Base-by-base conservation (phyloP, 1,140 invertebrate species). In the Harpegnathos saltator region DNA sequence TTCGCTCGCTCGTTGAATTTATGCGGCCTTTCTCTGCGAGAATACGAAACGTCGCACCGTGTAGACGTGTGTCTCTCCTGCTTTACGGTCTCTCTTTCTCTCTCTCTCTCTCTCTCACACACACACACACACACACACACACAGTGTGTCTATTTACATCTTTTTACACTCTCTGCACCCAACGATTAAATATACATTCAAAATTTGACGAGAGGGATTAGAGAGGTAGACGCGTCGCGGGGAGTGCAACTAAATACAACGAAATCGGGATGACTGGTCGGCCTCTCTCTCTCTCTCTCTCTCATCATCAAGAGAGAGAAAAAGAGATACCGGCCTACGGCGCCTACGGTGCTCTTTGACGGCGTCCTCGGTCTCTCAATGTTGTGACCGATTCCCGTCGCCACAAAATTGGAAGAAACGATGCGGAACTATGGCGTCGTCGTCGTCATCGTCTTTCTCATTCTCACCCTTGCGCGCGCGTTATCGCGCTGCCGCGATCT, bases 401-500 rank as follows among this genome's bases (percentile, higher is more conserved):
- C 1, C 15, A n/a, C 54, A 9, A 44, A 44, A 44, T 44, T 44
- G 38, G 11, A 44, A 9, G 38, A 44, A 44, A 44, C 38, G 38
- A 44, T 44, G 38, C 38, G 38, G 38, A 44, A 44, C 38, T 44
- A 44, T 44, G 38, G 38, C 38, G 38, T 44, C 38, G 38, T 11
- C 38, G 38, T 44, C 38, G 38, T 9, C 38, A 9, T 44, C 38
- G 29, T 33, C 29, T 5, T 33, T 5, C 1, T 33, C 29, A 33
- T 33, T 44, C 38, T 44, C 38, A 7, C 11, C 11, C 38, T 44
- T 1, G 38, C 52, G 52, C 11, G 11, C n/a, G 29, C 29, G 24
- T 80, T 80, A 73, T 82, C 69, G 26, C 58, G 22, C 15, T 44
- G 14, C 22, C 78, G 69, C 56, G 56, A 74, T 85, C 66, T 38